phyloP scores from a whole-genome alignment of 2,888 invertebrate genomes.

The Lepidocyrtinus sp. region DNA sequence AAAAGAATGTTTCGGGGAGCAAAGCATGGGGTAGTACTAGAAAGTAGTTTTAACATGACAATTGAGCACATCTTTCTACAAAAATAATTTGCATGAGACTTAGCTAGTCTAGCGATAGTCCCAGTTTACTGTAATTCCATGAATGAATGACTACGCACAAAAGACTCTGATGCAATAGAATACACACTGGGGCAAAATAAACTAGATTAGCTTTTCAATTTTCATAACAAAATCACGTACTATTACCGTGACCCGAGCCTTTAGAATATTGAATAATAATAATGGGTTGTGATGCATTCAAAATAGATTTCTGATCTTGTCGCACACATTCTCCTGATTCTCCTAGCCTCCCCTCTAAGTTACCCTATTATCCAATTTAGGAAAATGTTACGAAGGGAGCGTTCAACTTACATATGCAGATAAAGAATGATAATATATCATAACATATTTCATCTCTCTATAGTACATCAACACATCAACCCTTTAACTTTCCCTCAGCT shows the following conservation, averaged over 20 bases:
- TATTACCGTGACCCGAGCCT: conserved; percentile 34
- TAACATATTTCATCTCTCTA: background rate
- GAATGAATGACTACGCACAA: too few species aligned
- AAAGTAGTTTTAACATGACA: conserved; percentile 17
- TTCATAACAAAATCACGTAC: conserved; percentile 52
- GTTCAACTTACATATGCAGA: conserved; percentile 10
- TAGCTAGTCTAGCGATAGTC: background rate
- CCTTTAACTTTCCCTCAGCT: too few species aligned
- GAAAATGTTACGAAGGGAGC: conserved; percentile 6
- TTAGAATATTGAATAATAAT: conserved; percentile 35
- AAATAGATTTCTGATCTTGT: conserved; percentile 22
- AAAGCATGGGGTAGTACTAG: too few species aligned
- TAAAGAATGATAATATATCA: conserved; percentile 20
- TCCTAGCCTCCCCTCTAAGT: conserved; percentile 10
- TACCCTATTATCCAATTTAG: conserved; percentile 29
- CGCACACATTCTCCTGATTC: background rate
- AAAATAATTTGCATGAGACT: conserved; percentile 12
- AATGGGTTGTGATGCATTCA: background rate
- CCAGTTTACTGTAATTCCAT: too few species aligned
- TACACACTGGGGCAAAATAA: too few species aligned
- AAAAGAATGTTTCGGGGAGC: too few species aligned
- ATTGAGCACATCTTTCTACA: background rate
- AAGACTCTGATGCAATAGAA: too few species aligned
- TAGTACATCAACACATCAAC: too few species aligned
- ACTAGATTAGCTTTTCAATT: conserved; percentile 44